These are phyloP conservation scores for Anaspis maculata DNA, from an alignment of 2,888 invertebrate species.

Conservation along the genomic window DNA sequence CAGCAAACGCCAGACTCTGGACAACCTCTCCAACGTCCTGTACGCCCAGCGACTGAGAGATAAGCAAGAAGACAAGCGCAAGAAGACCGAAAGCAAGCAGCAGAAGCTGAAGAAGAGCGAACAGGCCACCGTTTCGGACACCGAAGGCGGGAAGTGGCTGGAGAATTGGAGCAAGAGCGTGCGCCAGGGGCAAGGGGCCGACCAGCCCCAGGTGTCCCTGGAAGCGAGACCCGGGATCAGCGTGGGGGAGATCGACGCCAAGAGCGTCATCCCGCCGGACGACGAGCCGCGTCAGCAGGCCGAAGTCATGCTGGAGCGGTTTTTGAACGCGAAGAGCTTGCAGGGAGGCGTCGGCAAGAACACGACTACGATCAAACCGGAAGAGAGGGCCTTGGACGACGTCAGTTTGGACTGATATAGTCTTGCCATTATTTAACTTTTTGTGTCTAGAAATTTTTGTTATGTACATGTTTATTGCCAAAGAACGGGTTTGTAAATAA, in stretches of 20 bases:
- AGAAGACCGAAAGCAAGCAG: constrained; percentile 12
- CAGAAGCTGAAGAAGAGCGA: constrained; percentile 7
- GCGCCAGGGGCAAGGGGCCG: constrained; percentile 17
- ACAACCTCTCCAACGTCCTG: constrained; percentile 31
- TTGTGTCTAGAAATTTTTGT: background rate
- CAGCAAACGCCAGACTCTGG: constrained; percentile 45
- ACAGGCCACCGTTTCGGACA: constrained; percentile 26
- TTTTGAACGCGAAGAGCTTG: constrained; percentile 3
- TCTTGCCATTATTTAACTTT: background rate
- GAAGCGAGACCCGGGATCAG: constrained; percentile 30
- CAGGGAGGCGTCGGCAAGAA: constrained; percentile 7
- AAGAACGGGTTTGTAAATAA: too few species aligned
- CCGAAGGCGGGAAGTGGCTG: constrained; percentile 50
- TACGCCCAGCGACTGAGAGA: constrained; percentile 42
- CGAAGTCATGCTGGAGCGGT: constrained; percentile 5
- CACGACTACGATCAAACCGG: background rate
- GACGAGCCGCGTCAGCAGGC: too few species aligned
- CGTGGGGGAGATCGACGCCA: constrained; percentile 41
- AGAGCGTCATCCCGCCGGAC: constrained; percentile 35
- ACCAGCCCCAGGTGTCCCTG: constrained; percentile 6
- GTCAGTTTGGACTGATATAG: constrained; percentile 3
- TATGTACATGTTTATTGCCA: too few species aligned
- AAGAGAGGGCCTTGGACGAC: background rate
- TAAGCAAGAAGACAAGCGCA: too few species aligned
- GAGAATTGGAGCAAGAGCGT: constrained; percentile 55